Evolutionary conservation across 1,140 invertebrate species (phyloP).

Genomic region (Gonatopus flavifemur): DNA sequence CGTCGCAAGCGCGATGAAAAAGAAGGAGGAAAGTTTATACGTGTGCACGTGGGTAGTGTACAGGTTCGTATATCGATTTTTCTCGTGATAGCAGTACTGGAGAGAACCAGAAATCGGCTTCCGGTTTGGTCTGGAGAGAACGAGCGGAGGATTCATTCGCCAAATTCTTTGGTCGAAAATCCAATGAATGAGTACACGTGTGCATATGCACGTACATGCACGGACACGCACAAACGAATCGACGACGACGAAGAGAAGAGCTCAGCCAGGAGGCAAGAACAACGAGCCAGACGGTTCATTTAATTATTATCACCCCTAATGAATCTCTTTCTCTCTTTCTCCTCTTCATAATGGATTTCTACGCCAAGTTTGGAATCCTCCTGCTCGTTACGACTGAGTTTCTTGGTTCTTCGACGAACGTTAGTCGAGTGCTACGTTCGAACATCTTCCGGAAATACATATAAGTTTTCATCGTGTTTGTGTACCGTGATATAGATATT

Average conservation of each 20-base stretch:
- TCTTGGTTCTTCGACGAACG: too few relatives aligned
- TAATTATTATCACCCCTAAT: conserved; percentile 43
- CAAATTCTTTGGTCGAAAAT: conserved; percentile 25
- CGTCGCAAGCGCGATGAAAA: too few relatives aligned
- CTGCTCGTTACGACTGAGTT: neutral
- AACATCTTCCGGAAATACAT: conserved; percentile 9
- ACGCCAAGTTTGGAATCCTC: conserved; percentile 27
- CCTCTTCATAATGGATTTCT: conserved; percentile 39
- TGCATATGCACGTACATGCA: too few relatives aligned
- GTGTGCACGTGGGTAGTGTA: neutral
- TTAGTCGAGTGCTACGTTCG: neutral
- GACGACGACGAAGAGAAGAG: neutral
- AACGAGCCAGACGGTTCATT: conserved; percentile 35
- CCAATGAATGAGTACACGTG: too few relatives aligned
- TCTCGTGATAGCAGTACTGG: neutral
- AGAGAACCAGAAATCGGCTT: neutral
- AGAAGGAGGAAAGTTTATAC: too few relatives aligned
- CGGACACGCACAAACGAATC: too few relatives aligned
- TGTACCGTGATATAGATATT: too few relatives aligned
- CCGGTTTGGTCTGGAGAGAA: too few relatives aligned
- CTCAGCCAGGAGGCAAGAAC: conserved; percentile 9
- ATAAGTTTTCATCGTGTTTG: too few relatives aligned
- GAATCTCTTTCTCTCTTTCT: conserved; percentile 31
- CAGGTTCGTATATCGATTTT: neutral
- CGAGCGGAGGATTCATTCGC: too few relatives aligned